A percentile compares a stretch with the other conserved stretches of the same genome.
Evolutionary conservation across 2,797 vertebrate species (phyloP).

Genomic region (Linurgus olivaceus): DNA sequence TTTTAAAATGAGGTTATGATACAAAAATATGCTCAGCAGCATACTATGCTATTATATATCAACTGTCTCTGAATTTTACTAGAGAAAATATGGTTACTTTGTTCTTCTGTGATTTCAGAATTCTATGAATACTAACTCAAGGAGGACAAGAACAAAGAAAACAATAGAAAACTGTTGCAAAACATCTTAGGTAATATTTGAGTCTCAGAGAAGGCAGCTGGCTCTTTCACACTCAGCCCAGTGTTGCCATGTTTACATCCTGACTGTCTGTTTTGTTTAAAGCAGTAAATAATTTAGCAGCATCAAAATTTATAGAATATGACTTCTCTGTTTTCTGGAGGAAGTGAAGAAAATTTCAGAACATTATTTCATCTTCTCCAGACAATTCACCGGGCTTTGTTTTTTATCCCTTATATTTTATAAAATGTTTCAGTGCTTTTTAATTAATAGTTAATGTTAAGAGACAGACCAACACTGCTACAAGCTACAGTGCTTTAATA

Average conservation of each 20-base stretch:
- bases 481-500: background rate
- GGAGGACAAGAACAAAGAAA: constrained; percentile 9
- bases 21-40: background rate
- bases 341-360: background rate
- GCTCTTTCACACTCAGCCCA: background rate
- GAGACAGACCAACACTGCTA: background rate
- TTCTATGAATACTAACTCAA: background rate
- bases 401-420: background rate
- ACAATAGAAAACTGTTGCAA: background rate
- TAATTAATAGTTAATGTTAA: constrained; percentile 40
- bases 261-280: background rate
- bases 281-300: constrained; percentile 5
- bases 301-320: background rate
- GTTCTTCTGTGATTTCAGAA: constrained; percentile 5
- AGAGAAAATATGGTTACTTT: background rate
- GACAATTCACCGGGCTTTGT: background rate
- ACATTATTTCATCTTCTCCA: background rate
- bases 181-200: background rate
- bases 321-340: background rate
- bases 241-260: background rate
- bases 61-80: background rate
- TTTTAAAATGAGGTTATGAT: constrained; percentile 28
- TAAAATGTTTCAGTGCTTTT: background rate
- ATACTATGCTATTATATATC: background rate
- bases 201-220: background rate